Base-by-base conservation (phyloP, 2,797 vertebrate genomes). In the Myiotriccus ornatus region DNA sequence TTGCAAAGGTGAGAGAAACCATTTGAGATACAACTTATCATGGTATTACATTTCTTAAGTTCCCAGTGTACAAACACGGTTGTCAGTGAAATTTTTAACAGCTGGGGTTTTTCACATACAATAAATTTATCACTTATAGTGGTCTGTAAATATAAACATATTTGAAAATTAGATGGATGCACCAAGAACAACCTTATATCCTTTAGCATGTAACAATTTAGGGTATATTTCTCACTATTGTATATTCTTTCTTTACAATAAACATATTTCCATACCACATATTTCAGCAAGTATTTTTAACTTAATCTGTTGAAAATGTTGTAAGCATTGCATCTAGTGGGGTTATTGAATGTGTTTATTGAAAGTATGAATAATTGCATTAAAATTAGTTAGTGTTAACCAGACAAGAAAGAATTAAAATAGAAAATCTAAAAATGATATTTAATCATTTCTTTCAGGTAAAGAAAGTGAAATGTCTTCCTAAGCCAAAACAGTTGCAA, bases 11-110 rank as follows among this genome's bases (percentile, higher is more conserved):
- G 73, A 30, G 64, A 85, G 32, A 88, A 90, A 75, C 21, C 13
- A n/a, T 60, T 73, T 74, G 62, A 75, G 53, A n/a, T 30, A 11
- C 43, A 20, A 12, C 16, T 60, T 62, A 65, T 75, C 65, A 60
- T 34, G 69, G 47, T 62, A 50, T 71, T 41, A 43, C 43, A 70
- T 63, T 87, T 92, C 37, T 89, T 84, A 23, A 7, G 10, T 87
- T 94, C 87, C 79, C 55, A 37, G 41, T 9, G 19, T 49, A 35
- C 49, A 59, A 78, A 76, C 41, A 15, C 55, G 75, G 52, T 59
- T 84, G 73, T 18, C 62, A 90, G 55, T 89, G 74, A 80, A 83
- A 85, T 71, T 86, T 80, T 16, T 88, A 93, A 93, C 77, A 93
- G 76, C 68, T 77, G 71, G 52, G 24, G 86, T 91, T 85, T 91